Conservation (phyloP, 2,113 vertebrate species). For the Esox niger region DNA sequence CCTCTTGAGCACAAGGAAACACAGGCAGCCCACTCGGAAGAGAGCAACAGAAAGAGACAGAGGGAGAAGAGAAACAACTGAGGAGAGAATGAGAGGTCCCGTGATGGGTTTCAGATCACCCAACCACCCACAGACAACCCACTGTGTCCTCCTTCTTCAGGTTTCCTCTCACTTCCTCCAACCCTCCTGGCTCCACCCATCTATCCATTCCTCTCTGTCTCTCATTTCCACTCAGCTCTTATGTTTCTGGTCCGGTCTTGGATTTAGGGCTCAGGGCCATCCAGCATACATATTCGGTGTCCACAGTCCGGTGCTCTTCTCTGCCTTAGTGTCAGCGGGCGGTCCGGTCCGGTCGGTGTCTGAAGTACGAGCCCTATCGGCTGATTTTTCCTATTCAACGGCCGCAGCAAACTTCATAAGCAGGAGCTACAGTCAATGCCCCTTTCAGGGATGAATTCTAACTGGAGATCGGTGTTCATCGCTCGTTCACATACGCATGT, state of each 20-base stretch:
- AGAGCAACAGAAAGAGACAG: slow-evolving; percentile 47
- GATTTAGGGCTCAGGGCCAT: slow-evolving; percentile 23
- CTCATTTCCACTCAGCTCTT: slow-evolving; percentile 41
- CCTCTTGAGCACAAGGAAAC: slow-evolving; percentile 41
- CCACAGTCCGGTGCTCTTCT: no score
- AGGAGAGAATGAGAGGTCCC: slow-evolving; percentile 31
- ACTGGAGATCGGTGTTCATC: background rate
- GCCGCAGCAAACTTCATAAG: background rate
- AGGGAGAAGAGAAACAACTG: slow-evolving; percentile 37
- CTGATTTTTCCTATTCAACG: background rate
- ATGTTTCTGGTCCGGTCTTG: slow-evolving; percentile 35
- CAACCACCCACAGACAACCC: slow-evolving; percentile 44
- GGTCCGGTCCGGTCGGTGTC: slow-evolving; percentile 15
- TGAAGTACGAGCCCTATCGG: slow-evolving; percentile 22
- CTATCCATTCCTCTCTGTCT: slow-evolving; percentile 29
- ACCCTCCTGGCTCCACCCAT: slow-evolving; percentile 38
- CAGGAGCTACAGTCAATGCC: no score
- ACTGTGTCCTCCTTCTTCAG: slow-evolving; percentile 48
- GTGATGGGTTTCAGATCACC: slow-evolving; percentile 49
- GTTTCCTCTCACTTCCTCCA: slow-evolving; percentile 15
- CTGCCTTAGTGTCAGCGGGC: slow-evolving; percentile 3
- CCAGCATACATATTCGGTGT: slow-evolving; percentile 43
- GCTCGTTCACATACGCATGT: background rate
- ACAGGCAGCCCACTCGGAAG: slow-evolving; percentile 46
- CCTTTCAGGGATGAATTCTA: background rate